Evolutionary conservation across 2,888 invertebrate genomes (phyloP), one percentile per base, ranked within the genome.

Genomic region (Lepas anatifera): DNA sequence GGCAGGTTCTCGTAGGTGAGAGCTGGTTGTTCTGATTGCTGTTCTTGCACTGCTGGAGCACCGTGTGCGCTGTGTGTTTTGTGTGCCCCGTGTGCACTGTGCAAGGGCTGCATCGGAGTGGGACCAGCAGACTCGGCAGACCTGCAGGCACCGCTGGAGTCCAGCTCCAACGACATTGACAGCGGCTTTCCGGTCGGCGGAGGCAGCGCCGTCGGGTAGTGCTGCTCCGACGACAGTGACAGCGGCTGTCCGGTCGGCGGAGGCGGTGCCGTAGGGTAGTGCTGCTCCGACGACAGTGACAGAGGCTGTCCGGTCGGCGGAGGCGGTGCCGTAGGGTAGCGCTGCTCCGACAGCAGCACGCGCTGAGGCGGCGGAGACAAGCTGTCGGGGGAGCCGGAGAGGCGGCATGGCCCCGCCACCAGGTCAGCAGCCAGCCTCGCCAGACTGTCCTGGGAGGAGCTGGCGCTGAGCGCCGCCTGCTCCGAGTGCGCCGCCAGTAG

Each of bases 1-100:
- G 66, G 66, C n/a, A 66, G 25, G 13, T 66, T 66, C 16, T 66
- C 66, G 27, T 66, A 66, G 13, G 66, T 66, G 10, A n/a, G n/a
- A n/a, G n/a, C n/a, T n/a, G n/a, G n/a, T n/a, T n/a, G n/a, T n/a
- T n/a, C n/a, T n/a, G n/a, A n/a, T n/a, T n/a, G n/a, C n/a, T n/a
- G n/a, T n/a, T n/a, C n/a, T n/a, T n/a, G n/a, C n/a, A n/a, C n/a
- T n/a, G n/a, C 52, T 52, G 52, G 29, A 29, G 52, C 25, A 29
- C 29, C 16, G 11, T 8, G 29, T 16, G 2, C 16, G 52, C 27
- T 18, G 27, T 52, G 29, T n/a, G n/a, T n/a, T n/a, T n/a, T n/a
- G n/a, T n/a, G n/a, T n/a, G n/a, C n/a, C n/a, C n/a, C n/a, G n/a
- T n/a, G n/a, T n/a, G n/a, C n/a, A n/a, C n/a, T n/a, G n/a, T n/a